Conservation (phyloP, 1,140 invertebrate genomes). For the Plectrocnemia conspersa region DNA sequence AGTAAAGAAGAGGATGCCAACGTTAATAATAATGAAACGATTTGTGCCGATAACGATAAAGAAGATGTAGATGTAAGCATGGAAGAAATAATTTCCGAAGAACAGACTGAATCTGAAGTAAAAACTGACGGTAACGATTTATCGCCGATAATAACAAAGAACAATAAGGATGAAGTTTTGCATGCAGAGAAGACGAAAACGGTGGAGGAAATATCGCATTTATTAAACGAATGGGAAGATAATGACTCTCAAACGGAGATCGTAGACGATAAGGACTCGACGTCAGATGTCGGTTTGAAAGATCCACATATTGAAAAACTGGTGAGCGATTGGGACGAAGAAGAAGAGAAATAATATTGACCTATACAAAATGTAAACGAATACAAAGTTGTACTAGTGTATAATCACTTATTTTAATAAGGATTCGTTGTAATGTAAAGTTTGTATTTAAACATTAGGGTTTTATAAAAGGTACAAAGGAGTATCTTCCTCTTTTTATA, state of each 20-base stretch:
- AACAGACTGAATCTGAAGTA: neutral
- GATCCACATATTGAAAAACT: constrained; percentile 31
- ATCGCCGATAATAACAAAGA: neutral
- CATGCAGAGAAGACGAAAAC: constrained; percentile 24
- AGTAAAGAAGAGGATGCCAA: constrained; percentile 11
- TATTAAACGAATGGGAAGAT: constrained; percentile 51
- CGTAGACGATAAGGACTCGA: neutral
- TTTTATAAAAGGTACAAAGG: neutral
- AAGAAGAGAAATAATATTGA: constrained; percentile 31
- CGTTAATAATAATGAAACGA: constrained; percentile 31
- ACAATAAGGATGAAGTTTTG: neutral
- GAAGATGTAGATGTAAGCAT: neutral
- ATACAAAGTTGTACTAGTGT: too few species aligned
- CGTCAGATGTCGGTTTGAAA: constrained; percentile 13
- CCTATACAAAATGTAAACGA: too few species aligned
- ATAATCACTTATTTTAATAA: too few species aligned
- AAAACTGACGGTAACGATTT: neutral
- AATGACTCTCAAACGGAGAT: constrained; percentile 44
- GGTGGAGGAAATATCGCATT: constrained; percentile 44
- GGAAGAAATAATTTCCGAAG: neutral
- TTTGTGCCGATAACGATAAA: neutral
- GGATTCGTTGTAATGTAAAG: too few species aligned
- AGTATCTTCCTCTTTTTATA: too few species aligned
- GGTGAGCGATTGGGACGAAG: constrained; percentile 35
- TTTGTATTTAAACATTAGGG: neutral